A percentile compares a stretch with the other conserved stretches of the same genome.
phyloP scores from a whole-genome alignment of 2,113 vertebrate genomes.

The Dendrocopos noguchii region DNA sequence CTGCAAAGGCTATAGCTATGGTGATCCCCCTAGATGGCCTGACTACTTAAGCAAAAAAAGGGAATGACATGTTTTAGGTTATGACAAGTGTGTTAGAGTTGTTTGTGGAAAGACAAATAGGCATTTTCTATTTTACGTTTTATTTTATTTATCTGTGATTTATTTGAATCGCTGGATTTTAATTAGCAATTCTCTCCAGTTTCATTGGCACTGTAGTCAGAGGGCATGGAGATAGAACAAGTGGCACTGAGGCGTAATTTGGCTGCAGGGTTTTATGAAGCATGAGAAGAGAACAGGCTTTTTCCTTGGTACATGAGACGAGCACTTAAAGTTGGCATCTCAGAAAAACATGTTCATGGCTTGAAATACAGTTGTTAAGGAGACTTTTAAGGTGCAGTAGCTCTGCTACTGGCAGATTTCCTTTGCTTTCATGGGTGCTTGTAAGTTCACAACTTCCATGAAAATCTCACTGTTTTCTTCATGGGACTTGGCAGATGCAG shows the following conservation, averaged over 20 bases:
- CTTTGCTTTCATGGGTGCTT: not conserved
- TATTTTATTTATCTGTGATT: not conserved
- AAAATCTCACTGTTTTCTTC: conserved; percentile 37
- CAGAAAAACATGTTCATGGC: not conserved
- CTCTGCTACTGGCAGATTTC: not conserved
- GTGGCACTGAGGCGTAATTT: not conserved
- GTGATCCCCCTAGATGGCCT: not conserved
- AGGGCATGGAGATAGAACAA: not conserved
- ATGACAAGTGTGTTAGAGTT: not conserved
- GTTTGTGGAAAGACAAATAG: not conserved
- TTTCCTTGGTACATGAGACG: not conserved
- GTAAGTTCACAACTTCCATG: not conserved
- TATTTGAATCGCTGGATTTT: not conserved
- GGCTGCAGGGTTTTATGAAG: not conserved
- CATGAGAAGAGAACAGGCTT: not conserved
- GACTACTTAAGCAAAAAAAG: not conserved
- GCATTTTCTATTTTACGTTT: not conserved
- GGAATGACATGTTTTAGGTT: not conserved
- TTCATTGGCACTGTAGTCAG: not conserved
- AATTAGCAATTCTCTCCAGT: not conserved
- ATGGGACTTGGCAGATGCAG: conserved; percentile 45
- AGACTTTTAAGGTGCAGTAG: not conserved
- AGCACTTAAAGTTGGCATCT: not conserved
- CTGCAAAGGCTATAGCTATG: not conserved
- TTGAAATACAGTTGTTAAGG: not conserved